Evolutionary conservation across 2,888 invertebrate species (phyloP).

Genomic region (Ligdia adustata): DNA sequence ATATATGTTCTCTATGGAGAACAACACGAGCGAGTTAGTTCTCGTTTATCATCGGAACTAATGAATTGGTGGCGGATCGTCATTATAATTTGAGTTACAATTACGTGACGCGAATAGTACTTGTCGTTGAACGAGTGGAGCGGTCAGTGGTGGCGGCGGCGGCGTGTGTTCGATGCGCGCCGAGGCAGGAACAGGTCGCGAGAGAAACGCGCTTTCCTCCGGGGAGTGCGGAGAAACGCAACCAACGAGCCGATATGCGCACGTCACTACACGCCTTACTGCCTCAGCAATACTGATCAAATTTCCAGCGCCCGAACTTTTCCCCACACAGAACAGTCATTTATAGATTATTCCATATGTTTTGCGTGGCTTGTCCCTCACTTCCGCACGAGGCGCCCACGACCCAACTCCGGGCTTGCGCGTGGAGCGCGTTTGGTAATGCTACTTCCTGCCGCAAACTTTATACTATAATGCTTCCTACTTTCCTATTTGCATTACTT

Average conservation of each 20-base stretch:
- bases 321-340: constrained; percentile 5
- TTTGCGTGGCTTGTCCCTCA: constrained; percentile 17
- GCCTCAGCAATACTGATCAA: constrained; percentile 1
- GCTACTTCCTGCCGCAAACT: constrained; percentile 9
- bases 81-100: constrained; percentile 1
- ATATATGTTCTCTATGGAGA: too few relatives aligned
- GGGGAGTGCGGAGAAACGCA: constrained; percentile 23
- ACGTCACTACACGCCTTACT: constrained; percentile 4
- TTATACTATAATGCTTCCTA: constrained; percentile 8
- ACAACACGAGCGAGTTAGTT: too few relatives aligned
- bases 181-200: constrained; percentile 14
- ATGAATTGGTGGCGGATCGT: constrained; percentile 1
- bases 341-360: constrained; percentile 13
- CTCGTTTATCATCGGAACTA: constrained; percentile 11
- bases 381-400: neutral
- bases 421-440: constrained; percentile 6
- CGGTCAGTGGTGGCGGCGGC: neutral
- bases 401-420: neutral
- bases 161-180: constrained; percentile 7
- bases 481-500: constrained; percentile 18
- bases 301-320: neutral
- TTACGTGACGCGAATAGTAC: constrained; percentile 9
- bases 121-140: constrained; percentile 2
- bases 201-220: constrained; percentile 27
- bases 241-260: too few relatives aligned